Evolutionary conservation across 2,888 invertebrate species (phyloP).

Genomic region (Coremacera marginata): DNA sequence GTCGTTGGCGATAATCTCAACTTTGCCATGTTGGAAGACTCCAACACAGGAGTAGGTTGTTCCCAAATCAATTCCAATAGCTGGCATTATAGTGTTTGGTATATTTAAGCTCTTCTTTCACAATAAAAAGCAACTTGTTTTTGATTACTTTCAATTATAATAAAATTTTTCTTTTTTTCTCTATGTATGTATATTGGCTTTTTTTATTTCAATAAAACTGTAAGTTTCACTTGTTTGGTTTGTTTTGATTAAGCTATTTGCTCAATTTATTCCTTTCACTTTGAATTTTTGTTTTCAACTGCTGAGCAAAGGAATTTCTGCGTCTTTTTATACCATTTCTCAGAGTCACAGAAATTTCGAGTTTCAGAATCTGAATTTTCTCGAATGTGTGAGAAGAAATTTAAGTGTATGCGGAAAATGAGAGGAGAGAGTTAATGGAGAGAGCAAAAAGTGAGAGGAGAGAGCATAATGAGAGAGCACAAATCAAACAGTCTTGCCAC

Average conservation of each 20-base stretch:
- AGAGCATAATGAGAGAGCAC: neutral
- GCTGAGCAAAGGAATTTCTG: neutral
- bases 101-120: conserved; percentile 43
- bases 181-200: neutral
- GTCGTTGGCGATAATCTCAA: conserved; percentile 86
- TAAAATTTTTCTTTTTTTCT: neutral
- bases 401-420: neutral
- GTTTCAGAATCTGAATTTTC: neutral
- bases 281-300: conserved; percentile 4
- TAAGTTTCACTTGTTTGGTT: neutral
- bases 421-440: neutral
- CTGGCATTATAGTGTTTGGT: conserved; percentile 73
- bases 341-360: neutral
- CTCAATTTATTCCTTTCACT: neutral
- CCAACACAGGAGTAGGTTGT: conserved; percentile 90
- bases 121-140: neutral
- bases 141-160: neutral
- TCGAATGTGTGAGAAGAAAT: neutral
- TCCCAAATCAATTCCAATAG: conserved; percentile 87
- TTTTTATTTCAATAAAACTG: no score
- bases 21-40: conserved; percentile 85
- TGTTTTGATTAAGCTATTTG: neutral
- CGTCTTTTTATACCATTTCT: conserved; percentile 8
- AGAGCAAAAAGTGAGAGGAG: neutral
- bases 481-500: neutral